Percentiles rank a stretch among this genome's conserved stretches.
Evolutionary conservation across 1,140 invertebrate genomes (phyloP).

Genomic region (Saxidomus purpurata): DNA sequence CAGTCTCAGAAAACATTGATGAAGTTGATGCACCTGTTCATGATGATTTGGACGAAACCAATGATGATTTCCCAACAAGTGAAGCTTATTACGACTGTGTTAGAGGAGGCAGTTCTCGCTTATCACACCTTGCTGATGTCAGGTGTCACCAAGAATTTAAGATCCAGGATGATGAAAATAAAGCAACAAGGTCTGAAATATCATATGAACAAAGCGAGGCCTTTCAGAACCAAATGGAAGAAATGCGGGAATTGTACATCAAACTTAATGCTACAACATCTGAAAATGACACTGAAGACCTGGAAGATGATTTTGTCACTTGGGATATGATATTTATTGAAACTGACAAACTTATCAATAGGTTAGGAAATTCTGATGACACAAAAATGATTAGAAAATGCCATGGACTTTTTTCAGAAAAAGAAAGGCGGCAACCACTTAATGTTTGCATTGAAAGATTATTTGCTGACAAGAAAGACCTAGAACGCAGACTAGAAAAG

Average conservation of each 20-base stretch:
- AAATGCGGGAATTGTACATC: slow-evolving; percentile 26
- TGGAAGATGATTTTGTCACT: slow-evolving; percentile 12
- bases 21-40: slow-evolving; percentile 27
- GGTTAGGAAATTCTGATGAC: slow-evolving; percentile 46
- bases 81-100: slow-evolving; percentile 47
- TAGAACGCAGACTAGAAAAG: slow-evolving; percentile 16
- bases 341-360: slow-evolving; percentile 11
- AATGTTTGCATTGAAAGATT: slow-evolving; percentile 31
- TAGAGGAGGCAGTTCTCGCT: slow-evolving; percentile 23
- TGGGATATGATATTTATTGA: slow-evolving; percentile 36
- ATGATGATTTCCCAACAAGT: slow-evolving; percentile 49
- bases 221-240: background rate
- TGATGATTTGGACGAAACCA: background rate
- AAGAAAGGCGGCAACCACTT: slow-evolving; percentile 46
- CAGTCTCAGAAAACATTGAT: background rate
- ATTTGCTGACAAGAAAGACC: slow-evolving; percentile 30
- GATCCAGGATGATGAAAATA: slow-evolving; percentile 18
- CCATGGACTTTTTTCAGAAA: slow-evolving; percentile 13
- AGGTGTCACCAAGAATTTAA: background rate
- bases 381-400: slow-evolving; percentile 46
- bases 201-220: slow-evolving; percentile 27
- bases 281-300: slow-evolving; percentile 30
- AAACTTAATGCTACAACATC: background rate
- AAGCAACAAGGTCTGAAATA: background rate
- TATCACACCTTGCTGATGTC: background rate